Conservation (phyloP, 2,113 vertebrate genomes). For the Aphelocoma coerulescens region DNA sequence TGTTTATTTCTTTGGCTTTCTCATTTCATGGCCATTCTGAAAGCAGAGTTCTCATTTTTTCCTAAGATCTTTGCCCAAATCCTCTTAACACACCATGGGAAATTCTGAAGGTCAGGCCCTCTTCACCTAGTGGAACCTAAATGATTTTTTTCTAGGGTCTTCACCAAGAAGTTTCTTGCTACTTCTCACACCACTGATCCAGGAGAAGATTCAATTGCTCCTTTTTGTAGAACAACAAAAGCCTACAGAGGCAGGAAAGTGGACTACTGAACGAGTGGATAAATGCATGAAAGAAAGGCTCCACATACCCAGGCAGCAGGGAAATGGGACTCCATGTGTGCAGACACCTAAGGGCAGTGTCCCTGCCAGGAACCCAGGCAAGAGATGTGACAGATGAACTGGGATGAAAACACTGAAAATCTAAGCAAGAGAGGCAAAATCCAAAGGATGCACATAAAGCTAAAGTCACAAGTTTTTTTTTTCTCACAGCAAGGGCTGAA, state of each 20-base stretch:
- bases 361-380: not conserved
- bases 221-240: not conserved
- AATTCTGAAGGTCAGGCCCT: not conserved
- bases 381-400: not conserved
- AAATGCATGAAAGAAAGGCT: not conserved
- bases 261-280: not conserved
- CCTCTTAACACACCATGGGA: not conserved
- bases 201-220: not conserved
- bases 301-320: not conserved
- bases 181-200: not conserved
- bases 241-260: not conserved
- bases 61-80: not conserved
- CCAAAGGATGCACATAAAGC: not conserved
- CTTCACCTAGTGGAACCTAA: not conserved
- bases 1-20: not conserved
- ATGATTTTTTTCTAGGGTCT: not conserved
- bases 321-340: rapidly evolving
- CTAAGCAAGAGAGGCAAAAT: not conserved
- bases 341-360: not conserved
- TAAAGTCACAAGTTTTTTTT: not conserved
- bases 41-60: not conserved
- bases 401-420: not conserved
- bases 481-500: not conserved
- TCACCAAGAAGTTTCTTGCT: not conserved
- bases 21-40: not conserved